Percentiles rank a stretch among this genome's conserved stretches.
These are phyloP conservation scores for Pediacus dermestoides DNA, from an alignment of 2,888 invertebrate genomes.

Conservation along the genomic window DNA sequence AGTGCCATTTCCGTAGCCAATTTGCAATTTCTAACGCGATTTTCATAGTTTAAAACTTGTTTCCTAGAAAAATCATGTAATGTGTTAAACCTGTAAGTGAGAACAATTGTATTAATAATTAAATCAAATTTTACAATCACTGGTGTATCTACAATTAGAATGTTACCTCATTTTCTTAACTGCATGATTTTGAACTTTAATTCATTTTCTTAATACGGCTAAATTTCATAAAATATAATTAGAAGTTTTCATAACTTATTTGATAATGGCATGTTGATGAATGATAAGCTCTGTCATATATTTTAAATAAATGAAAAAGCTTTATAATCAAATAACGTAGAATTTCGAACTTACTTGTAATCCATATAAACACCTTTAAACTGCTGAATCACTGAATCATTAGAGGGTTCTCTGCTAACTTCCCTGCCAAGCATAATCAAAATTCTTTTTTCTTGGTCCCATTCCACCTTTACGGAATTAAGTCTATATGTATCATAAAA, in stretches of 20 bases:
- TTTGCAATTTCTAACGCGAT: slow-evolving; percentile 36
- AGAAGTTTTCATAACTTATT: too few relatives aligned
- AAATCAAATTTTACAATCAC: too few relatives aligned
- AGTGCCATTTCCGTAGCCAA: slow-evolving; percentile 49
- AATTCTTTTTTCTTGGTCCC: slow-evolving; percentile 40
- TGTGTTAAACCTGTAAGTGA: too few relatives aligned
- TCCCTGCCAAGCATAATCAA: slow-evolving; percentile 41
- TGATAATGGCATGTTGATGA: too few relatives aligned
- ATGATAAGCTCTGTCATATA: too few relatives aligned
- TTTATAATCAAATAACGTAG: neutral
- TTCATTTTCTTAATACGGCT: too few relatives aligned
- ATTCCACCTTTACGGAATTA: slow-evolving; percentile 28
- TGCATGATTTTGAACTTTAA: too few relatives aligned
- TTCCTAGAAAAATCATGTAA: slow-evolving; percentile 38
- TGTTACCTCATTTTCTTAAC: too few relatives aligned
- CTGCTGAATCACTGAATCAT: slow-evolving; percentile 44
- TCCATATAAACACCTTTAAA: slow-evolving; percentile 40
- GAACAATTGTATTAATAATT: too few relatives aligned
- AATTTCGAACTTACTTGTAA: slow-evolving; percentile 33
- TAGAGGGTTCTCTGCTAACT: slow-evolving; percentile 39
- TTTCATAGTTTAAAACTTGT: slow-evolving; percentile 35
- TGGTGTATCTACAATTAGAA: too few relatives aligned
- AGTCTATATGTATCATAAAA: slow-evolving; percentile 50
- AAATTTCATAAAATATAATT: too few relatives aligned
- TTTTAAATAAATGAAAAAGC: too few relatives aligned